Base-by-base conservation (phyloP, 2,797 vertebrate genomes). In the Rhabdomys pumilio region DNA sequence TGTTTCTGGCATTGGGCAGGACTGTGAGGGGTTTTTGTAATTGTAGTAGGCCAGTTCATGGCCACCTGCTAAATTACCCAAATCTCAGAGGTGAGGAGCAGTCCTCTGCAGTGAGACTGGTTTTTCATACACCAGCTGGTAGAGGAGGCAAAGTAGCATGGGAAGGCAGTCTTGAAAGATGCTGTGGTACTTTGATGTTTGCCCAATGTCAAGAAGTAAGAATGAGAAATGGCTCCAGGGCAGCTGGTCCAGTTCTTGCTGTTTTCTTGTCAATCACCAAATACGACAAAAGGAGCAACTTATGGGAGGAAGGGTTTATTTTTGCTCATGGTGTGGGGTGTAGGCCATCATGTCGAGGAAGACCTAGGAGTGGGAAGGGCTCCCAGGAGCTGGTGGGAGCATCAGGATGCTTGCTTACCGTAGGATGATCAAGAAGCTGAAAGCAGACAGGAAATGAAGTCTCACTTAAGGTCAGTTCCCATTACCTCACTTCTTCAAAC, bases 21-120 rank as follows among this genome's bases (percentile, higher is more conserved):
- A 44, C 47, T 72, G 59, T 6, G 41, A 86, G 53, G 50, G 73
- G 38, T 69, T 89, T 89, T 89, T 24, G 3, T 57, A 69, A 87
- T 73, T 20, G 17, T 34, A 73, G 76, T 44, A 86, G 82, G 44
- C 47, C 67, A 69, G 69, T 79, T 96, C 89, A 34, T 24, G 55
- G 80, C 81, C 84, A 90, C 47, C 89, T 94, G 80, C 47, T 89
- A 90, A 93, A 61, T 94, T 67, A 93, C 61, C 77, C 38, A 34
- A n/a, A 72, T 57, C 63, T 6, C 14, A 50, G 10, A 80, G 22
- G 6, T 53, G 41, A 61, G 41, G 79, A 44, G n/a, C 1, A 0
- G n/a, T 59, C 15, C n/a, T 88, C 61, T 67, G 72, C 76, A 50
- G 63, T 5, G 11, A 12, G 34, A 53, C 22, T 11, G 55, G 53